Evolutionary conservation across 2,113 vertebrate species (phyloP), one percentile per base, ranked within the genome.

Genomic region (Elgaria multicarinata): DNA sequence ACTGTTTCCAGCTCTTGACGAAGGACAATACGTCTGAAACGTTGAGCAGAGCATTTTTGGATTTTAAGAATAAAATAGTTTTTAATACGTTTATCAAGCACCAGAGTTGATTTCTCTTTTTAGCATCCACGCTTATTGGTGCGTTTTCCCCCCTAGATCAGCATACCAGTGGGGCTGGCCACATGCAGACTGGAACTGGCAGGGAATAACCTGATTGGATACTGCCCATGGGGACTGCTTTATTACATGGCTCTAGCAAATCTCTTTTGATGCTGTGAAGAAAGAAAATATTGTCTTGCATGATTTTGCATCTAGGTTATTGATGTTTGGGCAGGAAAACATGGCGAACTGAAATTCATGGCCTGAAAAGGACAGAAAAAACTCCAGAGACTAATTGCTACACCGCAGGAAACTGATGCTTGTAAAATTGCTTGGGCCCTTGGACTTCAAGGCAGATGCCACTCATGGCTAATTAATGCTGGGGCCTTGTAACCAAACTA

Each of bases 361-460:
- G 6, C 24, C 66, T 36, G 67, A 46, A 78, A 89, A 79, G 53
- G 31, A 86, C 74, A 55, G 7, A 64, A 85, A n/a, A 16, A 90
- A 46, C 44, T 86, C 80, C 31, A 53, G 62, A 33, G 36, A 89
- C 24, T 92, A 53, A 87, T 0, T 79, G 39, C 12, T 90, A 90
- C 85, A 71, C 79, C 80, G 39, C 80, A 81, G 69, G 91, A 58
- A 93, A 86, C 14, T 86, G 53, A 58, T 62, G 18, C 31, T 89
- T 42, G 81, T 89, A 78, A 44, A 58, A 89, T 92, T 83, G 69
- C 44, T 79, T 5, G 55, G 69, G 85, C 83, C 89, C 58, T 86
- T 90, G 79, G 50, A 80, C 79, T 64, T 83, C 1, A 74, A 87
- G 86, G 74, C 16, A 88, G 36, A n/a, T 75, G 22, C n/a, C 39